A percentile compares a stretch with the other conserved stretches of the same genome.
These are phyloP conservation scores for Cricetomys ansorgei DNA, from an alignment of 2,113 vertebrate genomes.

Conservation along the genomic window DNA sequence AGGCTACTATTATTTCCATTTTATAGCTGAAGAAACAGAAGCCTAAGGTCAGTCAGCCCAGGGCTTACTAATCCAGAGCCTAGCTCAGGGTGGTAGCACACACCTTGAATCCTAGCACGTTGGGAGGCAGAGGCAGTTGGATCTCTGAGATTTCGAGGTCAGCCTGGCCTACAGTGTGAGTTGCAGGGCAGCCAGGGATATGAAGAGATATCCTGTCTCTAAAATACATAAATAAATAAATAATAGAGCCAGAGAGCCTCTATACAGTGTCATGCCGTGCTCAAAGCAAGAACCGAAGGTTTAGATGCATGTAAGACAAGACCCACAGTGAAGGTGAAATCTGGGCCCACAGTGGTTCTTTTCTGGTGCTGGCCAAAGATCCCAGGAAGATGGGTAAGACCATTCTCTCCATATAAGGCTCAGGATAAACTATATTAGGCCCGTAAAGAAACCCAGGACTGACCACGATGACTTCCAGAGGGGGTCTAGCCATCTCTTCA, in stretches of 20 bases:
- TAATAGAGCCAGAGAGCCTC: neutral
- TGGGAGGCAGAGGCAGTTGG: neutral
- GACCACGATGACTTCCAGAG: conserved; percentile 44
- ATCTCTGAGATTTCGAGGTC: neutral
- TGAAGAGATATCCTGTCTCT: neutral
- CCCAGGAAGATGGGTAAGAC: neutral
- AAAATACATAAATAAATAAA: neutral
- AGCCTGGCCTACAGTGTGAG: neutral
- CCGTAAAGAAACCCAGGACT: neutral
- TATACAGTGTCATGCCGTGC: accelerated
- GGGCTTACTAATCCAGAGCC: neutral
- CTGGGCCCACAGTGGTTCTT: neutral
- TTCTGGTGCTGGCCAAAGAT: neutral
- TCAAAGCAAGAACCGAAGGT: neutral
- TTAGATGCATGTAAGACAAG: neutral
- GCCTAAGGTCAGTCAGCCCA: neutral
- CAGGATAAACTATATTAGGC: neutral
- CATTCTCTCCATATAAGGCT: neutral
- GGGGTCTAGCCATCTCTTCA: neutral
- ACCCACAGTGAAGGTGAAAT: neutral
- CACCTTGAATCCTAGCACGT: neutral
- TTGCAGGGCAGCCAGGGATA: neutral
- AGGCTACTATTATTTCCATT: neutral
- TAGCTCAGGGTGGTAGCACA: neutral
- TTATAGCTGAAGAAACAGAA: conserved; percentile 53